Conservation (phyloP, 2,888 invertebrate species). For the Horisme vitalbata region DNA sequence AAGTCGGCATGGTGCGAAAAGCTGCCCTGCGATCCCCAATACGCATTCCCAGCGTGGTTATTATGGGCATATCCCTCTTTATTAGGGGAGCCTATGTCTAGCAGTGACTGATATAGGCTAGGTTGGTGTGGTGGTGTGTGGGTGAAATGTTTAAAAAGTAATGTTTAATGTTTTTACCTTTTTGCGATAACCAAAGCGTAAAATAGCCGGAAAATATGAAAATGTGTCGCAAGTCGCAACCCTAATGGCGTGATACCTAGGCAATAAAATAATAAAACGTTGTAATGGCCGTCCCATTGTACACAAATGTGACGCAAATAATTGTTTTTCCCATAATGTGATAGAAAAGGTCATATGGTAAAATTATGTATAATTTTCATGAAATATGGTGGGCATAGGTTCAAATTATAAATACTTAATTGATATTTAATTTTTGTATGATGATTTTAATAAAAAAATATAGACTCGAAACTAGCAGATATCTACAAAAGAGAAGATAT, state of each 20-base stretch:
- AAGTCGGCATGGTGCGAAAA: too few species aligned
- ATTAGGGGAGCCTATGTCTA: too few species aligned
- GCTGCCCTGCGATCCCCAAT: too few species aligned
- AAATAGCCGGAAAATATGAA: background rate
- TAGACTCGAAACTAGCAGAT: too few species aligned
- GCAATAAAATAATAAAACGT: conserved; percentile 47
- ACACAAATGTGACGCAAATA: conserved; percentile 47
- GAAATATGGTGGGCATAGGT: background rate
- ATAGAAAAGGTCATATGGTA: conserved; percentile 27
- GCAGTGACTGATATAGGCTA: too few species aligned
- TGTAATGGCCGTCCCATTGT: conserved; percentile 44
- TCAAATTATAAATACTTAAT: background rate
- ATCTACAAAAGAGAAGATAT: too few species aligned
- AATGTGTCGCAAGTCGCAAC: background rate
- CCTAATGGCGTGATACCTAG: conserved; percentile 29
- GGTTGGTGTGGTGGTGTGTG: too few species aligned
- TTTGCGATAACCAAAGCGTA: too few species aligned
- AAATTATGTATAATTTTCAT: conserved; percentile 12
- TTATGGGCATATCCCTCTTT: too few species aligned
- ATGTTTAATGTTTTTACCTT: too few species aligned
- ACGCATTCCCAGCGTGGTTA: too few species aligned
- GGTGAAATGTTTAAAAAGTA: too few species aligned
- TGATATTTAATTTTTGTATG: background rate
- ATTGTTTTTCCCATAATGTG: conserved; percentile 39
- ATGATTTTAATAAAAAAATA: background rate